Percentiles rank a stretch among this genome's conserved stretches.
Conservation (phyloP, 2,888 invertebrate species). For the Diadegma fenestrale region DNA sequence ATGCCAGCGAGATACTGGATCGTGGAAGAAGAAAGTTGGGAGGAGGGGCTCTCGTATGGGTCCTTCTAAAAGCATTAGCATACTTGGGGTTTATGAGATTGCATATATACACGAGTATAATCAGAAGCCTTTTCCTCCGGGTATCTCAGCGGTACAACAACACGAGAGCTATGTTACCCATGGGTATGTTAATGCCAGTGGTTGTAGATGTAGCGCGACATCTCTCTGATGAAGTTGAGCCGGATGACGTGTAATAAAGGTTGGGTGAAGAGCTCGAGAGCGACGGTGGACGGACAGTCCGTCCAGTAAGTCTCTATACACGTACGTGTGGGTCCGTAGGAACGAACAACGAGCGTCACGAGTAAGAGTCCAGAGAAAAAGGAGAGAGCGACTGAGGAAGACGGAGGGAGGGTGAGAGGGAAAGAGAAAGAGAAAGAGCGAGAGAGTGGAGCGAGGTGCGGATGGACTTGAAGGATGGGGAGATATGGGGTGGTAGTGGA, state of each 20-base stretch:
- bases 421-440: constrained; percentile 48
- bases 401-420: constrained; percentile 36
- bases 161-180: constrained; percentile 62
- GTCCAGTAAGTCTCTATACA: constrained; percentile 36
- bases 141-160: constrained; percentile 15
- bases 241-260: constrained; percentile 83
- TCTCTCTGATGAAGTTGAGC: constrained; percentile 83
- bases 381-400: constrained; percentile 59
- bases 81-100: constrained; percentile 26
- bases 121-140: constrained; percentile 31
- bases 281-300: constrained; percentile 74
- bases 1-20: constrained; percentile 4
- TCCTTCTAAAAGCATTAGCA: constrained; percentile 47
- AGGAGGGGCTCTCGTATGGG: constrained; percentile 17
- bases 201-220: constrained; percentile 77
- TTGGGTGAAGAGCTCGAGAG: constrained; percentile 74
- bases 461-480: constrained; percentile 58
- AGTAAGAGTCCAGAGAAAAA: constrained; percentile 57
- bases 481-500: constrained; percentile 64
- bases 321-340: constrained; percentile 29
- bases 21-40: constrained; percentile 2
- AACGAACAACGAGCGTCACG: constrained; percentile 58
- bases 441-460: constrained; percentile 64
- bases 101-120: neutral
- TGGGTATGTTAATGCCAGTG: constrained; percentile 79